Base-by-base conservation (phyloP, 2,113 vertebrate species). In the Sitta europaea region DNA sequence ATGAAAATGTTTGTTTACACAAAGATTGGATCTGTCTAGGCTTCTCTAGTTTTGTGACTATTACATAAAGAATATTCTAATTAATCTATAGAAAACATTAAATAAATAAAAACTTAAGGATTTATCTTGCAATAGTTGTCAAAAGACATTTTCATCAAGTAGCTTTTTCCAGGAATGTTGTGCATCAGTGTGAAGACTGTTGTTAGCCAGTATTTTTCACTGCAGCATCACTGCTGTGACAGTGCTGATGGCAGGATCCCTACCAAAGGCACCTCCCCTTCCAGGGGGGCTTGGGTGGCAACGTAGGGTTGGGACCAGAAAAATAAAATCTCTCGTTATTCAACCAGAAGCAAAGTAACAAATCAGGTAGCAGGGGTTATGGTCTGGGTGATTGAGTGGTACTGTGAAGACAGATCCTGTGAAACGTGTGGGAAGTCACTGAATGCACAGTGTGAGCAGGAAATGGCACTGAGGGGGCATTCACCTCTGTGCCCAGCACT, bases 391-490 rank as follows among this genome's bases (percentile, higher is more conserved):
- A 13, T 17, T 5, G 36, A 35, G 29, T 12, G 25, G 29, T 4
- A 3, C 14, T 45, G 31, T 47, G 51, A 45, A 8, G 73, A 68
- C 72, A 66, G 55, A 11, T 5, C 15, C 33, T 31, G 25, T 19
- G 73, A 14, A 27, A 47, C 1, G 4, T 35, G 57, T 21, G 55
- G 58, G 53, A n/a, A 40, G 36, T 4, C 66, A 20, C 48, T 47
- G 81, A 27, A 29, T 16, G 1, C 35, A 22, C 0, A 6, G 4
- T 2, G 1, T 6, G 33, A 73, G 53, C 16, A 1, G 75, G 50
- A 35, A 33, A 31, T 7, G 38, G 36, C 8, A 2, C 58, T 50
- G 71, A 36, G 66, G 35, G 66, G 27, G 6, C 1, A 5, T 5
- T 33, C 29, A 16, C 13, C 33, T 33, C 83, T 48, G 28, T 50